Evolutionary conservation across 2,113 vertebrate species (phyloP).

Genomic region (Lepisosteus osseus): DNA sequence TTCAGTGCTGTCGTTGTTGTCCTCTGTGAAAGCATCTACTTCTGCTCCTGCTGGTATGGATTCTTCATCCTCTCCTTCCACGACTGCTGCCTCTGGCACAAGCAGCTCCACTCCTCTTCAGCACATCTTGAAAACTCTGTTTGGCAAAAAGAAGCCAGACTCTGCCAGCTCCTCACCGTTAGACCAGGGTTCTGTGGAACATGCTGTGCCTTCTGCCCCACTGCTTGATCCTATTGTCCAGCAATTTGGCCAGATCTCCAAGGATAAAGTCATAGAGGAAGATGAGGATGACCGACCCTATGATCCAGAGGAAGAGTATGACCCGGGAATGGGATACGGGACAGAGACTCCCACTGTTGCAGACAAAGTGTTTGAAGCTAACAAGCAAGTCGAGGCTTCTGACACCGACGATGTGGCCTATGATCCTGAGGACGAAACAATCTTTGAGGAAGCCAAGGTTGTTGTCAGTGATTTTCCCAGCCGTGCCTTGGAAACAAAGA

Average conservation of each 20-base stretch:
- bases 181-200: slow-evolving; percentile 55
- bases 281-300: slow-evolving; percentile 85
- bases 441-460: slow-evolving; percentile 83
- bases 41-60: slow-evolving; percentile 28
- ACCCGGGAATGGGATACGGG: slow-evolving; percentile 67
- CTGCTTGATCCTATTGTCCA: slow-evolving; percentile 88
- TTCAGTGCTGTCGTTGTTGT: slow-evolving; percentile 54
- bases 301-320: slow-evolving; percentile 92
- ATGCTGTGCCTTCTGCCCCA: slow-evolving; percentile 46
- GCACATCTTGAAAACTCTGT: slow-evolving; percentile 85
- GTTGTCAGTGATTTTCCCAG: slow-evolving; percentile 63
- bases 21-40: slow-evolving; percentile 49
- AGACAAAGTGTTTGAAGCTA: slow-evolving; percentile 38
- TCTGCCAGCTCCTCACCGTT: slow-evolving; percentile 55
- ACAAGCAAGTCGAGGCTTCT: slow-evolving; percentile 34
- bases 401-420: slow-evolving; percentile 83
- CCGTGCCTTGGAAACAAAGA: slow-evolving; percentile 50
- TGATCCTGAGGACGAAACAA: slow-evolving; percentile 92
- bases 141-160: slow-evolving; percentile 71
- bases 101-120: slow-evolving; percentile 69
- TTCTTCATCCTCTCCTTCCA: slow-evolving; percentile 41
- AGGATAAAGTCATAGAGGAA: slow-evolving; percentile 71
- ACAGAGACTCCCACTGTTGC: slow-evolving; percentile 41
- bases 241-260: slow-evolving; percentile 84
- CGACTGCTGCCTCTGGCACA: slow-evolving; percentile 16